phyloP scores from a whole-genome alignment of 2,113 vertebrate species.

The Silurus meridionalis region DNA sequence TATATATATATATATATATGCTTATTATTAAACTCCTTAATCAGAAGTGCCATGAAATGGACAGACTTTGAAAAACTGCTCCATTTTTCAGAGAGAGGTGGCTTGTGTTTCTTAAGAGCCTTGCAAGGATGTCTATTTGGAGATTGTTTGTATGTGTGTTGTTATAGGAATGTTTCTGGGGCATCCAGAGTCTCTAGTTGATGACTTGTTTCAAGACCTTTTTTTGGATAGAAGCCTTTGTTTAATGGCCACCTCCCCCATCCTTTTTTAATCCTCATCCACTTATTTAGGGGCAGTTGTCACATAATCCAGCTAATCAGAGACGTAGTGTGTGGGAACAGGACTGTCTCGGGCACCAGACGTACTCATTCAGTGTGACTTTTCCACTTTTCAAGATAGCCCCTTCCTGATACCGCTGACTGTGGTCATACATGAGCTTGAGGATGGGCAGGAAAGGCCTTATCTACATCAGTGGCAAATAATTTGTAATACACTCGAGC shows the following conservation, averaged over 20 bases:
- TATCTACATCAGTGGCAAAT: slow-evolving; percentile 70
- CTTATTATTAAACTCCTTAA: slow-evolving; percentile 36
- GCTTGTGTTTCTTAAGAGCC: not conserved
- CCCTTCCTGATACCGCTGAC: not conserved
- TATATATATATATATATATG: slow-evolving; percentile 17
- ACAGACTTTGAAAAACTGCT: slow-evolving; percentile 19
- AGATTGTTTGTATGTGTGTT: slow-evolving; percentile 40
- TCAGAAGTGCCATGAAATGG: slow-evolving; percentile 25
- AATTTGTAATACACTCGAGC: slow-evolving; percentile 71
- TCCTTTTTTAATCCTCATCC: slow-evolving; percentile 58
- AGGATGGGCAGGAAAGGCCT: slow-evolving; percentile 63
- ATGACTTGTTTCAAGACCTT: slow-evolving; percentile 55
- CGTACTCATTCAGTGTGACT: slow-evolving; percentile 20
- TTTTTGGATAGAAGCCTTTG: slow-evolving; percentile 74
- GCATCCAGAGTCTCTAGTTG: slow-evolving; percentile 43
- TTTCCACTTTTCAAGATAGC: slow-evolving; percentile 33
- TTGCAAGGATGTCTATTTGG: slow-evolving; percentile 15
- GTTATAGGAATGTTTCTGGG: slow-evolving; percentile 42
- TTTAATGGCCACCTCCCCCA: slow-evolving; percentile 67
- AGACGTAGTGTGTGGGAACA: slow-evolving; percentile 55
- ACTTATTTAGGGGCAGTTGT: slow-evolving; percentile 78
- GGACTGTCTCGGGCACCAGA: slow-evolving; percentile 27
- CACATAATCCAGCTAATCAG: slow-evolving; percentile 83
- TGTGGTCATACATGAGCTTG: slow-evolving; percentile 47
- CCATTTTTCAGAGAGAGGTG: slow-evolving; percentile 1